Conservation (phyloP, 1,140 invertebrate genomes). For the Parasteatoda tepidariorum region DNA sequence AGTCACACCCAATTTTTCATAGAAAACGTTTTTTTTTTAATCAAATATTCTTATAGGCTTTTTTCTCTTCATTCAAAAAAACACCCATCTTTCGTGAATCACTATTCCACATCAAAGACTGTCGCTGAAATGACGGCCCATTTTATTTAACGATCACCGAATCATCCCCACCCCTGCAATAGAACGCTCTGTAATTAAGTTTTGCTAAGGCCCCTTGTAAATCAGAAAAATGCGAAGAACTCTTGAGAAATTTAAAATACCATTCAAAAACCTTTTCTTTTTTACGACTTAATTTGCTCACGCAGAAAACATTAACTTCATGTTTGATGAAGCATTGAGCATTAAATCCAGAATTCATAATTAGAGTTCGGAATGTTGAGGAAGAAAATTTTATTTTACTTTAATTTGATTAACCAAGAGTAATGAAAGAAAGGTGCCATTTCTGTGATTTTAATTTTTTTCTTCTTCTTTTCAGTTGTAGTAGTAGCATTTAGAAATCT, state of each 20-base stretch:
- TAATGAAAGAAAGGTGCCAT: too few species aligned
- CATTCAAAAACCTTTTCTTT: not conserved
- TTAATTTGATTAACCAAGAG: not conserved
- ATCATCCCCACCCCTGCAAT: constrained; percentile 1
- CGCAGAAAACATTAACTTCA: not conserved
- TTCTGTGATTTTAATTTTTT: too few species aligned
- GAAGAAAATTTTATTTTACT: not conserved
- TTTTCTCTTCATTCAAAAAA: not conserved
- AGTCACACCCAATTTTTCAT: constrained; percentile 43
- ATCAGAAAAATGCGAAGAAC: not conserved
- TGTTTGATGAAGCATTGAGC: not conserved
- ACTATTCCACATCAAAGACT: constrained; percentile 35
- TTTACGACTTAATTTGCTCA: not conserved
- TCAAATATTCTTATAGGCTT: not conserved
- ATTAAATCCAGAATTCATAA: not conserved
- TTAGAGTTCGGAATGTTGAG: not conserved
- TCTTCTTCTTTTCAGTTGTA: too few species aligned
- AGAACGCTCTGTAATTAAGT: not conserved
- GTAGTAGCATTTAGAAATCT: too few species aligned
- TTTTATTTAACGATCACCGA: constrained; percentile 32
- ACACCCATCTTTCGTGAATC: not conserved
- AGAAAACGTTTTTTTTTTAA: not conserved
- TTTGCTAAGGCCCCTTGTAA: not conserved
- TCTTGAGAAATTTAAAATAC: not conserved
- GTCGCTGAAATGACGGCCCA: not conserved